A percentile compares a stretch with the other conserved stretches of the same genome.
phyloP scores from a whole-genome alignment of 2,888 invertebrate genomes.

The Endomychus coccineus region DNA sequence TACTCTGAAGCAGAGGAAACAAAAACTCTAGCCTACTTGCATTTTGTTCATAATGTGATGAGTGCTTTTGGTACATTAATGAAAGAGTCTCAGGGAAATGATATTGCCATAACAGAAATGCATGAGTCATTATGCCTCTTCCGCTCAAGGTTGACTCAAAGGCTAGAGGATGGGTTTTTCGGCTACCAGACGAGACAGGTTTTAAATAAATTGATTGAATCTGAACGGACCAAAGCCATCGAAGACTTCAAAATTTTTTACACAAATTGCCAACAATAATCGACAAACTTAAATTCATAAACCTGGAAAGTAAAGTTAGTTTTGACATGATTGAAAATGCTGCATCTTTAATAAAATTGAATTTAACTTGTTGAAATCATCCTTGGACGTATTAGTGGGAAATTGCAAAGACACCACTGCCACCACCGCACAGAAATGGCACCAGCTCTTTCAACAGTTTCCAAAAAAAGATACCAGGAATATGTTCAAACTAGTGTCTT shows the following conservation, averaged over 20 bases:
- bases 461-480: slow-evolving; percentile 8
- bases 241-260: slow-evolving; percentile 5
- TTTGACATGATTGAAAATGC: slow-evolving; percentile 8
- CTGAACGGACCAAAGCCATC: slow-evolving; percentile 2
- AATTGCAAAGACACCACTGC: slow-evolving; percentile 10
- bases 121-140: slow-evolving; percentile 2
- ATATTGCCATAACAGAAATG: slow-evolving; percentile 5
- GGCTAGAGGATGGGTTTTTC: slow-evolving; percentile 3
- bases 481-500: slow-evolving; percentile 8
- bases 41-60: slow-evolving; percentile 7
- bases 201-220: slow-evolving; percentile 5
- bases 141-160: slow-evolving; percentile 5
- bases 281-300: slow-evolving; percentile 4
- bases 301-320: slow-evolving; percentile 5
- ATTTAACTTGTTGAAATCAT: slow-evolving; percentile 11
- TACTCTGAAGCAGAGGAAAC: slow-evolving; percentile 7
- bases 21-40: slow-evolving; percentile 7
- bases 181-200: slow-evolving; percentile 3
- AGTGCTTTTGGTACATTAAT: slow-evolving; percentile 2
- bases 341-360: slow-evolving; percentile 7
- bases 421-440: slow-evolving; percentile 10
- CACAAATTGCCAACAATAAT: slow-evolving; percentile 6
- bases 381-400: slow-evolving; percentile 8
- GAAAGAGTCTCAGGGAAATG: slow-evolving; percentile 5
- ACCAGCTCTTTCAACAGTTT: slow-evolving; percentile 10